phyloP scores from a whole-genome alignment of 2,888 invertebrate genomes.

The Pasiphila rectangulata region DNA sequence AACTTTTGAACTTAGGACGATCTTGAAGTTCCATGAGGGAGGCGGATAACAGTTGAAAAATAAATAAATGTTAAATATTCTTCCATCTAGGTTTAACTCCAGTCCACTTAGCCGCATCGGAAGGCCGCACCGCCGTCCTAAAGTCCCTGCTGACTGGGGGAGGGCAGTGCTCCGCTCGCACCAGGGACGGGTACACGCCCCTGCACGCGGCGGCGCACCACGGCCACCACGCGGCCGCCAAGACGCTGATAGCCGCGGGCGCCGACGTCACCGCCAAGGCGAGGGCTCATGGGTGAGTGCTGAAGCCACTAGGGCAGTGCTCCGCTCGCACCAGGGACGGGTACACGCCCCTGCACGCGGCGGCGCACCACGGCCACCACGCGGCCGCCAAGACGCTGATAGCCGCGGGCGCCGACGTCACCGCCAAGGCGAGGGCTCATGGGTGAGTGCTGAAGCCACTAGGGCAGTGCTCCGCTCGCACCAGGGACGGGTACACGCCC shows the following conservation, averaged over 20 bases:
- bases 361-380: conserved; percentile 97
- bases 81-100: conserved; percentile 96
- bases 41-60: no score
- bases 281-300: conserved; percentile 63
- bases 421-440: conserved; percentile 84
- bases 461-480: conserved; percentile 86
- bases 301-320: conserved; percentile 86
- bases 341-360: conserved; percentile 96
- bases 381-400: conserved; percentile 94
- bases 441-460: no score
- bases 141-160: conserved; percentile 88
- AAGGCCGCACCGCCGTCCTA: conserved; percentile 94
- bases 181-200: conserved; percentile 94
- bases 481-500: conserved; percentile 94
- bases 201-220: conserved; percentile 98
- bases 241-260: conserved; percentile 92
- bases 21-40: no score
- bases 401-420: conserved; percentile 93
- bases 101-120: conserved; percentile 96
- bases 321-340: conserved; percentile 90
- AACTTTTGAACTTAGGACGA: no score
- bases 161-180: conserved; percentile 86
- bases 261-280: conserved; percentile 92
- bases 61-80: no score
- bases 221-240: conserved; percentile 95